A percentile compares a stretch with the other conserved stretches of the same genome.
phyloP scores from a whole-genome alignment of 2,888 invertebrate species.

The Trachelus tabidus region DNA sequence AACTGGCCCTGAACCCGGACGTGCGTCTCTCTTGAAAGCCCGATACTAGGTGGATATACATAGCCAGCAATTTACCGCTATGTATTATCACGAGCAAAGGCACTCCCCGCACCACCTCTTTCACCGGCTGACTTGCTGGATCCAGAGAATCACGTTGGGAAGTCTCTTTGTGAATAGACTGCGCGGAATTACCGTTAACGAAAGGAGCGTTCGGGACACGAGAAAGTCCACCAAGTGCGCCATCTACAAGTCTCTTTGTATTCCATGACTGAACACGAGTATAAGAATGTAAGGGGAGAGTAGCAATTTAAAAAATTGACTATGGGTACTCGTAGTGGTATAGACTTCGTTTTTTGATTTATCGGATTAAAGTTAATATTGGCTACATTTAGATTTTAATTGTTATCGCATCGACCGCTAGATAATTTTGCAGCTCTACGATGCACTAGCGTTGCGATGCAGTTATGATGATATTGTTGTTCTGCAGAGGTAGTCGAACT shows the following conservation, averaged over 20 bases:
- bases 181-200: constrained; percentile 11
- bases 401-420: background rate
- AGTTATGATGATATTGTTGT: constrained; percentile 10
- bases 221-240: background rate
- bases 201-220: background rate
- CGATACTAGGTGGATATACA: constrained; percentile 1
- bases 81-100: constrained; percentile 41
- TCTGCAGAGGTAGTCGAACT: constrained; percentile 37
- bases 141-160: background rate
- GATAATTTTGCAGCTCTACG: background rate
- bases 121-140: background rate
- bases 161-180: constrained; percentile 1
- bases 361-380: background rate
- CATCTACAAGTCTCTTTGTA: background rate
- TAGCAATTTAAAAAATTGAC: background rate
- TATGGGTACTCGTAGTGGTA: background rate
- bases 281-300: background rate
- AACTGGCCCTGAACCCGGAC: constrained; percentile 44
- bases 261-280: background rate
- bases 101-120: background rate
- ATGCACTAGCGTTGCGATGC: background rate
- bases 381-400: background rate
- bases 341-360: background rate
- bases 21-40: constrained; percentile 20
- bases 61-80: constrained; percentile 40